Conservation (phyloP, 2,888 invertebrate genomes). For the Tupiocoris notatus region DNA sequence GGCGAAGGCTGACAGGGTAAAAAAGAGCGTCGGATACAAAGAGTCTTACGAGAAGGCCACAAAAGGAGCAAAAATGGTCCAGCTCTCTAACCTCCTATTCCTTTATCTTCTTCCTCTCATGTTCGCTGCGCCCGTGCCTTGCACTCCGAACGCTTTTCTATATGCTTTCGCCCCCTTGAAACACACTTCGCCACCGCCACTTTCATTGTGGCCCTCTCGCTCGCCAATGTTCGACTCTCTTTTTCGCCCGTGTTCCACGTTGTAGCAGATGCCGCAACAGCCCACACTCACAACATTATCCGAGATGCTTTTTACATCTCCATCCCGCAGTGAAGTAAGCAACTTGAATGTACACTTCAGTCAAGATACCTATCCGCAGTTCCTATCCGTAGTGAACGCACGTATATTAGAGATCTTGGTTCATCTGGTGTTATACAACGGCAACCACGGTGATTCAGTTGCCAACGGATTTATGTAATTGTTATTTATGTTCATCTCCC, state of each 20-base stretch:
- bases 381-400: too few species aligned
- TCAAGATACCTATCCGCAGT: too few species aligned
- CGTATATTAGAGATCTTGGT: too few species aligned
- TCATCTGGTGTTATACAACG: too few species aligned
- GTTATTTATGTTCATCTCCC: too few species aligned
- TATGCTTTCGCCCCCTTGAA: constrained; percentile 22
- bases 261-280: neutral
- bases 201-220: constrained; percentile 8
- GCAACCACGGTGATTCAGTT: too few species aligned
- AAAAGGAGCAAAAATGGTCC: constrained; percentile 29
- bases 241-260: neutral
- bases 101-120: neutral
- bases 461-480: too few species aligned
- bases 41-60: constrained; percentile 8
- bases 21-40: constrained; percentile 13
- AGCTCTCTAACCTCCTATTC: neutral
- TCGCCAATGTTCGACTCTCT: neutral
- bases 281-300: neutral
- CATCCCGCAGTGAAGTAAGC: neutral
- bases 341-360: neutral
- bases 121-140: neutral
- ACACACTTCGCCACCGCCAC: constrained; percentile 25
- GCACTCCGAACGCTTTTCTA: neutral
- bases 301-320: neutral
- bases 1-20: constrained; percentile 21